phyloP scores from a whole-genome alignment of 2,113 vertebrate genomes.

The Collichthys lucidus region DNA sequence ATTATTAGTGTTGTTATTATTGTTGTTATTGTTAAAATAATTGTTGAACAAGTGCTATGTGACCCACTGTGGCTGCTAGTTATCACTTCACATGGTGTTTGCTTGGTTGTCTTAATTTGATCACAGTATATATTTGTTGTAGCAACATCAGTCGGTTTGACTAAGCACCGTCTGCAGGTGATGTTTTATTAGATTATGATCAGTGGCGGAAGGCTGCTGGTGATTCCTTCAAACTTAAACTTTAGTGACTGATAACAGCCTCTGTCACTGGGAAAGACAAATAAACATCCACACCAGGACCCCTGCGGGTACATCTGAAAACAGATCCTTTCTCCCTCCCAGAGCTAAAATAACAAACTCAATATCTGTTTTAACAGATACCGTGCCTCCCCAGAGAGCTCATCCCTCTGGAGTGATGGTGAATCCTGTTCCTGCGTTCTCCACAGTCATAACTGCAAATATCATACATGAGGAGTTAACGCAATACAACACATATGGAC shows the following conservation, averaged over 20 bases:
- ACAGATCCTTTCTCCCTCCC: constrained; percentile 69
- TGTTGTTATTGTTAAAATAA: no score
- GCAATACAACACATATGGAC: constrained; percentile 56
- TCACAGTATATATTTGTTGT: constrained; percentile 28
- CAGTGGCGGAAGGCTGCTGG: constrained; percentile 27
- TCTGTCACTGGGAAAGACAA: constrained; percentile 74
- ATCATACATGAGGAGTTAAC: constrained; percentile 28
- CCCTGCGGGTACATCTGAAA: constrained; percentile 69
- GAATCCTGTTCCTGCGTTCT: constrained; percentile 42
- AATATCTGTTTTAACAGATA: constrained; percentile 75
- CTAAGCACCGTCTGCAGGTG: constrained; percentile 39
- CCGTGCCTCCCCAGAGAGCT: constrained; percentile 55
- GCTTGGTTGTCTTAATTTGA: constrained; percentile 19
- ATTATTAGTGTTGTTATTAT: no score
- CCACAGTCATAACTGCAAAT: constrained; percentile 28
- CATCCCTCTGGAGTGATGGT: constrained; percentile 27
- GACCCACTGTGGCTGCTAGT: background rate
- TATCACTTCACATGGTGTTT: constrained; percentile 18
- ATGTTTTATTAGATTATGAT: constrained; percentile 68
- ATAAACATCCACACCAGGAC: constrained; percentile 70
- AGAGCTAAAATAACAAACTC: constrained; percentile 74
- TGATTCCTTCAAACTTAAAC: constrained; percentile 47
- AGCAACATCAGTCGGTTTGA: constrained; percentile 6
- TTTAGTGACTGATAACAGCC: constrained; percentile 65
- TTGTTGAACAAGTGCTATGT: background rate